Evolutionary conservation across 2,113 vertebrate genomes (phyloP).

Genomic region (Rhadina sibilatrix): DNA sequence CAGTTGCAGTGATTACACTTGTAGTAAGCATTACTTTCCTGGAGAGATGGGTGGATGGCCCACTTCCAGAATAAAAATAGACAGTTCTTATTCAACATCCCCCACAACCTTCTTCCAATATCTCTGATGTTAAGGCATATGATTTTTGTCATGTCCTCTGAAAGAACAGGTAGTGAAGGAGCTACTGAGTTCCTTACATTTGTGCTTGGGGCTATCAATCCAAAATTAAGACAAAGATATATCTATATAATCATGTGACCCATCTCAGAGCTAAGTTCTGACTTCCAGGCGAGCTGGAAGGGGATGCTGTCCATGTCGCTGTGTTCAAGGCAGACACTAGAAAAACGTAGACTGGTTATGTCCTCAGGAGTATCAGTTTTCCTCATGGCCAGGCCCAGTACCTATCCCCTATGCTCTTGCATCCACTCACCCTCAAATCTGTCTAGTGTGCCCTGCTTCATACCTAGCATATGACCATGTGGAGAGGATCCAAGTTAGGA

Average conservation of each 20-base stretch:
- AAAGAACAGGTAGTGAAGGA: not conserved
- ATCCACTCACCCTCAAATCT: not conserved
- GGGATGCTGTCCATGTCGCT: not conserved
- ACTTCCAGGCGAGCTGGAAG: not conserved
- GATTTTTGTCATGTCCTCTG: not conserved
- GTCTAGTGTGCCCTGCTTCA: not conserved
- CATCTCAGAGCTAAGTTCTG: not conserved
- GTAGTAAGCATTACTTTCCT: conserved; percentile 42
- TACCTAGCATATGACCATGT: too few relatives aligned
- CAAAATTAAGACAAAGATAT: not conserved
- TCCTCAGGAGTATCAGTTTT: not conserved
- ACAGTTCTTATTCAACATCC: not conserved
- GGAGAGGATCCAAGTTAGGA: not conserved
- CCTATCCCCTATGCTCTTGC: not conserved
- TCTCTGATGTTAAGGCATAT: not conserved
- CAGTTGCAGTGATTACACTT: conserved; percentile 44
- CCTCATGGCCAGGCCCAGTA: not conserved
- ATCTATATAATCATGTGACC: not conserved
- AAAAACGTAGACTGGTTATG: not conserved
- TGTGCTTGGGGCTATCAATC: not conserved
- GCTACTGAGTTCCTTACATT: not conserved
- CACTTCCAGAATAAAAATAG: conserved; percentile 39
- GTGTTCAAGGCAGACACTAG: not conserved
- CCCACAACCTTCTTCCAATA: not conserved
- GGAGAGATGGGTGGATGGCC: conserved; percentile 18